phyloP scores from a whole-genome alignment of 1,140 invertebrate species.

The Drosophila asahinai region DNA sequence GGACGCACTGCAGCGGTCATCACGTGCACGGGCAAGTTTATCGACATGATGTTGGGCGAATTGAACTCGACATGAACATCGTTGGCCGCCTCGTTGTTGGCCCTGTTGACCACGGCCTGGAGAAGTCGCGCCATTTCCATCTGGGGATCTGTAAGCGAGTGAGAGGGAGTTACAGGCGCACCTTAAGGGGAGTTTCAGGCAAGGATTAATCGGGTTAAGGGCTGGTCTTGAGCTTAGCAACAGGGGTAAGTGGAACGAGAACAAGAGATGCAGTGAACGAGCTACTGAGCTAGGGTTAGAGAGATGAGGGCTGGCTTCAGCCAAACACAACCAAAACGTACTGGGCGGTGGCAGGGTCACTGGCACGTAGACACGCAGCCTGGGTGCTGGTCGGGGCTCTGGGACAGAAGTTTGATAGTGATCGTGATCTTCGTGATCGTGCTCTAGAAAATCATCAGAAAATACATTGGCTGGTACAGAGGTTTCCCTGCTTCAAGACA shows the following conservation, averaged over 20 bases:
- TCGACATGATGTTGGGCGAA: constrained; percentile 72
- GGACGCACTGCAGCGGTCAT: constrained; percentile 77
- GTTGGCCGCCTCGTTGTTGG: constrained; percentile 49
- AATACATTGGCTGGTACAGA: constrained; percentile 6
- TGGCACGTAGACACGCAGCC: constrained; percentile 71
- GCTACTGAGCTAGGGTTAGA: constrained; percentile 6
- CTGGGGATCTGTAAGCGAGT: constrained; percentile 68
- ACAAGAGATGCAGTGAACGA: constrained; percentile 12
- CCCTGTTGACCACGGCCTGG: constrained; percentile 86
- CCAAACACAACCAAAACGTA: constrained; percentile 48
- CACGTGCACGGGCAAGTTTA: constrained; percentile 84
- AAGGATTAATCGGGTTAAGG: constrained; percentile 6
- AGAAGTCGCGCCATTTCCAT: constrained; percentile 86
- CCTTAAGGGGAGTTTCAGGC: background rate
- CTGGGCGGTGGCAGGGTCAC: constrained; percentile 64
- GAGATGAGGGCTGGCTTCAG: background rate
- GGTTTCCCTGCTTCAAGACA: background rate
- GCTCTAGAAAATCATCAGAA: constrained; percentile 64
- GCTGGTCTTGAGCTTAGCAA: constrained; percentile 3
- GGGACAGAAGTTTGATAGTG: constrained; percentile 26
- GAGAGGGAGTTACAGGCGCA: background rate
- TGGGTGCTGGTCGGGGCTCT: constrained; percentile 43
- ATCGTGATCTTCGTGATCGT: constrained; percentile 40
- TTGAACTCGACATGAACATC: constrained; percentile 78
- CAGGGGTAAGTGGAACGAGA: constrained; percentile 4